Evolutionary conservation across 2,888 invertebrate species (phyloP).

Genomic region (Pseudolycoriella hygida): DNA sequence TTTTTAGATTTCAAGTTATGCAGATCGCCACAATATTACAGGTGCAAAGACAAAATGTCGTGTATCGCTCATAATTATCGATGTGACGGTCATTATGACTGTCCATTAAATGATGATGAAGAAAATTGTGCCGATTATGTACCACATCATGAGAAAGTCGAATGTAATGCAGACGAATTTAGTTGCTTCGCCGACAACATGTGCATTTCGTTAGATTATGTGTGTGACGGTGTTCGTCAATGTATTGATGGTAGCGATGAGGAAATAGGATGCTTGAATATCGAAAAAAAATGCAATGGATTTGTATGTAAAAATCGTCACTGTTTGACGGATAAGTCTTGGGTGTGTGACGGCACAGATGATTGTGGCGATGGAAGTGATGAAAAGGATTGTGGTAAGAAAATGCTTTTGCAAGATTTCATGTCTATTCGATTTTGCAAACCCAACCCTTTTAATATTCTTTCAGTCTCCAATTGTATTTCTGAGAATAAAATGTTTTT

Average conservation of each 20-base stretch:
- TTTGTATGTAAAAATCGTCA: slow-evolving; percentile 40
- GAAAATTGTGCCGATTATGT: background rate
- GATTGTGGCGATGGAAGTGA: slow-evolving; percentile 39
- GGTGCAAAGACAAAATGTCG: slow-evolving; percentile 31
- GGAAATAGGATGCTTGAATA: slow-evolving; percentile 22
- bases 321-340: slow-evolving; percentile 32
- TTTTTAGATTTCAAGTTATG: background rate
- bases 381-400: slow-evolving; percentile 4
- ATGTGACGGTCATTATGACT: slow-evolving; percentile 42
- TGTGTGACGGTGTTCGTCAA: slow-evolving; percentile 39
- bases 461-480: background rate
- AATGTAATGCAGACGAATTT: slow-evolving; percentile 11
- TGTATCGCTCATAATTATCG: background rate
- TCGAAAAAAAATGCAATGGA: slow-evolving; percentile 33
- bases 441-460: background rate
- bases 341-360: slow-evolving; percentile 36
- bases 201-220: slow-evolving; percentile 47
- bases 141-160: background rate
- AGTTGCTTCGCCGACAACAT: slow-evolving; percentile 19
- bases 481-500: slow-evolving; percentile 12
- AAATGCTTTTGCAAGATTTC: background rate
- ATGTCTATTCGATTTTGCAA: background rate
- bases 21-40: slow-evolving; percentile 22
- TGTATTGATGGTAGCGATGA: slow-evolving; percentile 3
- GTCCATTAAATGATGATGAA: slow-evolving; percentile 49